Conservation (phyloP, 2,113 vertebrate species). For the Nyctereutes procyonoides region DNA sequence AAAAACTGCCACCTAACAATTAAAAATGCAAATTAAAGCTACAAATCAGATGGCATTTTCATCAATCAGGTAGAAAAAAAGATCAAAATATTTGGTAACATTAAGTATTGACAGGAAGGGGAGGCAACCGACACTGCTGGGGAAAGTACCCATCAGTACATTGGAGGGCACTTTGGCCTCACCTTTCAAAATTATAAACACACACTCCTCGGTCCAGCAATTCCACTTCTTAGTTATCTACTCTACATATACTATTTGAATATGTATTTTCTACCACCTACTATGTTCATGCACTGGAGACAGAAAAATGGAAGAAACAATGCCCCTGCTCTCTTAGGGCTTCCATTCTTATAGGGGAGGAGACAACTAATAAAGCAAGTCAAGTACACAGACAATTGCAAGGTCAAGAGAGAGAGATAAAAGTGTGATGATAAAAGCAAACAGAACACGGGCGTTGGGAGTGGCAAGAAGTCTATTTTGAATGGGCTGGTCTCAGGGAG, state of each 20-base stretch:
- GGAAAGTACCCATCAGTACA: background rate
- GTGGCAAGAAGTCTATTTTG: background rate
- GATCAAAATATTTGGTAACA: background rate
- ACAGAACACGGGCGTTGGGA: background rate
- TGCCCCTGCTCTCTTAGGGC: background rate
- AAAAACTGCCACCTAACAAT: conserved; percentile 28
- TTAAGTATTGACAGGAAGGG: background rate
- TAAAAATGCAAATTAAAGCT: conserved; percentile 10
- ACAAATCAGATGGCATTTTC: conserved; percentile 23
- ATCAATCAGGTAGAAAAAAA: background rate
- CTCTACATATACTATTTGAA: background rate
- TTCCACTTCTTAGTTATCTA: conserved; percentile 27
- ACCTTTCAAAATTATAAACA: conserved; percentile 25
- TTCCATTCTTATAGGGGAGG: conserved; percentile 8
- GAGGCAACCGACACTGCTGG: background rate
- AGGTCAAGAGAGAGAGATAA: background rate
- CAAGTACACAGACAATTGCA: background rate
- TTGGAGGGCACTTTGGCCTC: background rate
- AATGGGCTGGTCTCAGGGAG: background rate
- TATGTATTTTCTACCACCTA: background rate
- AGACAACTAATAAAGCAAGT: background rate
- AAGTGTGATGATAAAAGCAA: background rate
- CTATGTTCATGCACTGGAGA: background rate
- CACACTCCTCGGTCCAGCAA: background rate
- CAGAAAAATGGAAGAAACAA: background rate